These are phyloP conservation scores for Setipinna tenuifilis DNA, from an alignment of 2,797 vertebrate genomes.

Conservation along the genomic window DNA sequence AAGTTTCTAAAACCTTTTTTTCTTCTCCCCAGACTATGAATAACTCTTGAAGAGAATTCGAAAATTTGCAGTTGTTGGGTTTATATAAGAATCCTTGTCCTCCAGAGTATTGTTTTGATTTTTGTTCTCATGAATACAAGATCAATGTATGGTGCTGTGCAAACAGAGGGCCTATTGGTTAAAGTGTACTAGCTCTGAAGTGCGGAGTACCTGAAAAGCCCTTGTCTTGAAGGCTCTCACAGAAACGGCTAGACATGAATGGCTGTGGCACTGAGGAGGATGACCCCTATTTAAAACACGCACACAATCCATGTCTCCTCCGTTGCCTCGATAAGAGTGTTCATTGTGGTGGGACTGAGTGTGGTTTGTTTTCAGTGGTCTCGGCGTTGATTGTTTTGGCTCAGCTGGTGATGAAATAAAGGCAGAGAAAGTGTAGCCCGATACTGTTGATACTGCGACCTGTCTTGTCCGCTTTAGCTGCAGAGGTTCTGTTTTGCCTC, in stretches of 20 bases:
- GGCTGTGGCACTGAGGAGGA: background rate
- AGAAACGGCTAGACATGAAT: background rate
- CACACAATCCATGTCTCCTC: background rate
- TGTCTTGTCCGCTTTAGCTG: background rate
- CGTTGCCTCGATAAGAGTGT: background rate
- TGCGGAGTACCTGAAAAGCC: background rate
- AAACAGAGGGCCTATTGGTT: background rate
- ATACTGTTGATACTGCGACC: background rate
- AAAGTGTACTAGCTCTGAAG: background rate
- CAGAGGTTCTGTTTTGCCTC: background rate
- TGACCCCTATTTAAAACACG: background rate
- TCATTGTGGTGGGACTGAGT: background rate
- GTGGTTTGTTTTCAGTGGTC: background rate
- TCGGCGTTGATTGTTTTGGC: background rate
- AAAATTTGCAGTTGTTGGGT: background rate
- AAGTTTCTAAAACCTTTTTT: background rate
- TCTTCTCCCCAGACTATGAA: background rate
- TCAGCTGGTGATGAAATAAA: background rate
- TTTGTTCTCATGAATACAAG: background rate
- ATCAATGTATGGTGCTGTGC: background rate
- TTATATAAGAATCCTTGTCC: background rate
- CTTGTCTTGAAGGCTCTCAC: background rate
- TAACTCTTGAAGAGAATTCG: background rate
- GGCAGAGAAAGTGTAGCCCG: background rate
- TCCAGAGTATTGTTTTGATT: background rate